A percentile compares a stretch with the other conserved stretches of the same genome.
Evolutionary conservation across 2,113 vertebrate genomes (phyloP).

Genomic region (human (Homo sapiens)): GRCh38 chr2:195501-196000

Average conservation of each 20-base stretch:
- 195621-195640: accelerated
- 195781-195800: neutral
- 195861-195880: neutral
- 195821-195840: accelerated
- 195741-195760: neutral
- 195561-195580: neutral
- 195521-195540: accelerated
- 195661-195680: neutral
- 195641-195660: neutral
- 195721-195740: neutral
- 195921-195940: too few relatives aligned
- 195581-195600: too few relatives aligned
- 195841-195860: neutral
- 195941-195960: accelerated
- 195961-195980: neutral
- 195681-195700: neutral
- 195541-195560: neutral
- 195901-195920: too few relatives aligned
- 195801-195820: neutral
- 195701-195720: neutral
- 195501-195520: neutral
- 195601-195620: neutral
- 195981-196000: neutral
- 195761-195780: neutral
- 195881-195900: neutral